Evolutionary conservation across 2,888 invertebrate species (phyloP).

Genomic region (Aquatica leii): DNA sequence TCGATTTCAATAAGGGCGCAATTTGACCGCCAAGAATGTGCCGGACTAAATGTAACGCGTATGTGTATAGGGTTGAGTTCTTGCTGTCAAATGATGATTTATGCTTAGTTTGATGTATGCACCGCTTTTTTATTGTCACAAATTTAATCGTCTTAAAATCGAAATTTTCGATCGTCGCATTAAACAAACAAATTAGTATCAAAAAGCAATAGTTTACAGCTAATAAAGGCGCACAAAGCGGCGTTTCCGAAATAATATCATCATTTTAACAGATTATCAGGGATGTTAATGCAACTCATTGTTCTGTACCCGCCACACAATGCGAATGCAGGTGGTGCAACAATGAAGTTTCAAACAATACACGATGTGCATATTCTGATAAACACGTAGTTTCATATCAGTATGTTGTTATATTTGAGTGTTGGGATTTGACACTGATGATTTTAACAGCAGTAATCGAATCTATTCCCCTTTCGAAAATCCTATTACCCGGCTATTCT

Average conservation of each 20-base stretch:
- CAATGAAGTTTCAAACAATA: constrained; percentile 47
- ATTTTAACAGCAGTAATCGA: constrained; percentile 18
- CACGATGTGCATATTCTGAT: constrained; percentile 53
- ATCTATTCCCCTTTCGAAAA: constrained; percentile 12
- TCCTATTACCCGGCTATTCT: no score
- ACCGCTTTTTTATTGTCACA: constrained; percentile 38
- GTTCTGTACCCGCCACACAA: constrained; percentile 48
- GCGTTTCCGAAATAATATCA: constrained; percentile 38
- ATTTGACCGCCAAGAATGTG: constrained; percentile 48
- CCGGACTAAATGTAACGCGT: constrained; percentile 39
- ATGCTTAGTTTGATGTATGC: constrained; percentile 50
- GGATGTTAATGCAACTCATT: constrained; percentile 50
- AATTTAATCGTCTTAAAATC: constrained; percentile 36
- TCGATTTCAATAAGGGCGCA: constrained; percentile 46
- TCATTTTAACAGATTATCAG: constrained; percentile 49
- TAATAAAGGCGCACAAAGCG: constrained; percentile 38
- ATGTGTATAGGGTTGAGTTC: constrained; percentile 51
- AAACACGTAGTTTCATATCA: constrained; percentile 42
- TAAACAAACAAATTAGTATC: constrained; percentile 32
- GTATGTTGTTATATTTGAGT: constrained; percentile 42
- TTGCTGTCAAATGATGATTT: constrained; percentile 57
- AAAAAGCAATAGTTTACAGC: constrained; percentile 35
- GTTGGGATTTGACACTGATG: constrained; percentile 36
- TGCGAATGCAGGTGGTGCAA: constrained; percentile 43
- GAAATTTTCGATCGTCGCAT: background rate